Evolutionary conservation across 2,797 vertebrate species (phyloP), one percentile per base, ranked within the genome.

Genomic region (Chelidonichthys spinosus): DNA sequence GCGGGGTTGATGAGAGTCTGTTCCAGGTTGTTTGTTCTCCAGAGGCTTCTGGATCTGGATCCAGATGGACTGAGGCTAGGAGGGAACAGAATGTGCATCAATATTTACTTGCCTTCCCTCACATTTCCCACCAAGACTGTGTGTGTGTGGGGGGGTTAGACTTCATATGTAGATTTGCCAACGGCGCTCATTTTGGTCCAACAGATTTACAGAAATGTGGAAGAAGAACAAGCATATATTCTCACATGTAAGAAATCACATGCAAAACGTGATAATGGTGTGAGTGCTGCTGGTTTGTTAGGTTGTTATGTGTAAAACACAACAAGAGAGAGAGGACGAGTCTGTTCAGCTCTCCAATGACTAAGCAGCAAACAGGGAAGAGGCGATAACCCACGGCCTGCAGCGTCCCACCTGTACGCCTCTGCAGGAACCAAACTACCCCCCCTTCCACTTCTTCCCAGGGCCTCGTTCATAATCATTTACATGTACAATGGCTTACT

Each of bases 61-160:
- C 85, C 85, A 91, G 79, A 90, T 85, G 78, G 89, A 78, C 79
- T 66, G 82, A 84, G 82, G 69, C 69, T 76, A 74, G 75, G 76
- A 74, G 62, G 77, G 83, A 90, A 84, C 81, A 85, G 76, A 82
- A 79, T 80, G 81, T 60, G 76, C 80, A 85, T 87, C 82, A 90
- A 90, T 89, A 91, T 93, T 85, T 87, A 91, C 81, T 85, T 14
- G 13, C 33, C 17, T 78, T 25, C 35, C 52, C 63, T 71, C 36
- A 55, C 37, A 70, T 80, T 69, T 63, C 36, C 47, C 36, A 72
- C 59, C 70, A 62, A 54, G 66, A 52, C 68, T 15, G 11, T 25
- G 13, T 3, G 11, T 15, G 2, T 7, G 15, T 33, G 4, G 35
- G 7, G 7, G 7, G 13, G 1, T 25, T 25, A 25, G 18, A 50